A percentile compares a stretch with the other conserved stretches of the same genome.
Conservation (phyloP, 2,113 vertebrate genomes). For the Chaetodon trifascialis region DNA sequence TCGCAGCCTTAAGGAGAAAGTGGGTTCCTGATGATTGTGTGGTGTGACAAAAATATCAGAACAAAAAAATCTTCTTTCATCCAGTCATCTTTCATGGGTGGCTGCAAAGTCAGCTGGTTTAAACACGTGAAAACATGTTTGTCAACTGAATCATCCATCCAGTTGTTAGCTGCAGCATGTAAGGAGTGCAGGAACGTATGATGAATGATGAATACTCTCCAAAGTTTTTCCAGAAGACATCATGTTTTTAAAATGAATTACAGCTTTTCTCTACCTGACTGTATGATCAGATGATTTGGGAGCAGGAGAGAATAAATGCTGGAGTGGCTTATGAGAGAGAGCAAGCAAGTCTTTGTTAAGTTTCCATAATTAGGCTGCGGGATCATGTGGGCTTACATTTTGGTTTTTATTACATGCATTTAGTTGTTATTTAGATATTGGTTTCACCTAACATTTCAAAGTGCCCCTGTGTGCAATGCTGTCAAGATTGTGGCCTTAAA, state of each 20-base stretch:
- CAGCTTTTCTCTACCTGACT: background rate
- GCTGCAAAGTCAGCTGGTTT: constrained; percentile 39
- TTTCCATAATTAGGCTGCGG: constrained; percentile 41
- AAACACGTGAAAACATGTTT: constrained; percentile 31
- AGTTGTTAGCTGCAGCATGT: constrained; percentile 19
- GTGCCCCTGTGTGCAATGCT: constrained; percentile 59
- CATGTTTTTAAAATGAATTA: constrained; percentile 20
- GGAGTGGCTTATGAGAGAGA: constrained; percentile 5
- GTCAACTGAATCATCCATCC: constrained; percentile 10
- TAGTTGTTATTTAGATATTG: constrained; percentile 51
- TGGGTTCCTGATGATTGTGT: constrained; percentile 24
- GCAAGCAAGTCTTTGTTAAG: constrained; percentile 40
- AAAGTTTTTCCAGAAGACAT: constrained; percentile 26
- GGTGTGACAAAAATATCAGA: constrained; percentile 32
- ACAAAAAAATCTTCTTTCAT: constrained; percentile 6
- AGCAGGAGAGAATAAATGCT: background rate
- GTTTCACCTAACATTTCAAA: constrained; percentile 51
- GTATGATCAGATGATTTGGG: constrained; percentile 24
- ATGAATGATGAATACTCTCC: constrained; percentile 20
- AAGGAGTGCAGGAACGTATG: background rate
- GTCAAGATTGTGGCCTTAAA: constrained; percentile 30
- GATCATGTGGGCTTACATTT: constrained; percentile 38
- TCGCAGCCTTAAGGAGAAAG: constrained; percentile 41
- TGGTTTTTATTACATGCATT: constrained; percentile 32
- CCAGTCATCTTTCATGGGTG: background rate